phyloP scores from a whole-genome alignment of 1,140 invertebrate species.

The Penaeus vannamei region DNA sequence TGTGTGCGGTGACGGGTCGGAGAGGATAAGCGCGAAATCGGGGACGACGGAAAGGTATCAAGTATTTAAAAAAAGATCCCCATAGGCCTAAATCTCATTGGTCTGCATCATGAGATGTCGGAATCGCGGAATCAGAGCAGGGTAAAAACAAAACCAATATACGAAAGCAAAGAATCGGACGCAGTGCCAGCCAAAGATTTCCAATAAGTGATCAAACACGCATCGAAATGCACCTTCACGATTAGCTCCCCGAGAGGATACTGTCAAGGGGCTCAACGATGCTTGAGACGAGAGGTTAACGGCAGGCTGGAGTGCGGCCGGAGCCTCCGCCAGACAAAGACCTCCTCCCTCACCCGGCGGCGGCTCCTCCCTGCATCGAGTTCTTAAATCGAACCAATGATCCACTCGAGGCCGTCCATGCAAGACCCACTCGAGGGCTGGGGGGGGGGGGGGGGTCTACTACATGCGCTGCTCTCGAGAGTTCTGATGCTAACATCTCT shows the following conservation, averaged over 20 bases:
- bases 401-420: constrained; percentile 44
- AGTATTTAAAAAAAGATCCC: too few species aligned
- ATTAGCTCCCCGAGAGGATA: constrained; percentile 26
- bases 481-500: constrained; percentile 37
- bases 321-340: constrained; percentile 24
- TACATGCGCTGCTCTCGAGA: too few species aligned
- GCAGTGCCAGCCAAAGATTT: constrained; percentile 6
- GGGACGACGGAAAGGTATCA: neutral
- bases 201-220: constrained; percentile 47
- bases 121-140: too few species aligned
- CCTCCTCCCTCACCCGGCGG: neutral
- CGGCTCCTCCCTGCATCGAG: constrained; percentile 8
- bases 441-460: neutral
- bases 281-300: constrained; percentile 42
- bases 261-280: constrained; percentile 38
- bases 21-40: neutral
- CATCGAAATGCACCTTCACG: constrained; percentile 57
- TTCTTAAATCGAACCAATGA: constrained; percentile 44
- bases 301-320: constrained; percentile 30
- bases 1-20: neutral
- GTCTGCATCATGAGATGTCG: too few species aligned
- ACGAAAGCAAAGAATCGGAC: neutral
- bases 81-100: too few species aligned
- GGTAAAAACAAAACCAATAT: too few species aligned
- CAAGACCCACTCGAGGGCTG: constrained; percentile 23